Conservation (phyloP, 37 sponge, comb jelly and placozoan species). For the Aphrocallistes beatrix region DNA sequence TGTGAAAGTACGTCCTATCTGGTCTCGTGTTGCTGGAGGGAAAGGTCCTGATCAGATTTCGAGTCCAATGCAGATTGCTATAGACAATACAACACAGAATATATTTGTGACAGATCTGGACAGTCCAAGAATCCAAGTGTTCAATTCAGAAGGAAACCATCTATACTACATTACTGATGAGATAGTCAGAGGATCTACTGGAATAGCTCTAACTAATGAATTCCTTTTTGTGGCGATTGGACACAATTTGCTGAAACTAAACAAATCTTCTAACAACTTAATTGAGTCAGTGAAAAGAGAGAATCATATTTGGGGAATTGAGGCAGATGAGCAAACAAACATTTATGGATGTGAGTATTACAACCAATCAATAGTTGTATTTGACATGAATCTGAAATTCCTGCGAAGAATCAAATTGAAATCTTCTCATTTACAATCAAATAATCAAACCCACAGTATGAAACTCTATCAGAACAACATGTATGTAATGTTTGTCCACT, state of each 20-base stretch:
- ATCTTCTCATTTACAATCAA: background rate
- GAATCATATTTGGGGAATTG: background rate
- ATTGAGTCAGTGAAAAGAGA: background rate
- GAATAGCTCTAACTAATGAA: background rate
- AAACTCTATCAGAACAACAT: background rate
- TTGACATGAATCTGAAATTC: slow-evolving; percentile 3
- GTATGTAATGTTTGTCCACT: background rate
- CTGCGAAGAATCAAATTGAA: background rate
- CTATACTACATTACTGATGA: background rate
- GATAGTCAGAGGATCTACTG: background rate
- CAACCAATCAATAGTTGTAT: background rate
- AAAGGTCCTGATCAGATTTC: background rate
- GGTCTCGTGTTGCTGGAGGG: background rate
- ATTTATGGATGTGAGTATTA: background rate
- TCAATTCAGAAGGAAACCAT: background rate
- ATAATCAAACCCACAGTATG: background rate
- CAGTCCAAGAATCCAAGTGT: background rate
- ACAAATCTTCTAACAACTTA: background rate
- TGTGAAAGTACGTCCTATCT: background rate
- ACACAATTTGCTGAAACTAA: background rate
- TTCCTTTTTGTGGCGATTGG: background rate
- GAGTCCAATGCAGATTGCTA: background rate
- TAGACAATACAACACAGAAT: background rate
- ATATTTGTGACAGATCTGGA: background rate
- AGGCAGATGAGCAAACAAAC: background rate